A percentile compares a stretch with the other conserved stretches of the same genome.
Conservation (phyloP, 2,113 vertebrate species). For the Caloenas nicobarica region DNA sequence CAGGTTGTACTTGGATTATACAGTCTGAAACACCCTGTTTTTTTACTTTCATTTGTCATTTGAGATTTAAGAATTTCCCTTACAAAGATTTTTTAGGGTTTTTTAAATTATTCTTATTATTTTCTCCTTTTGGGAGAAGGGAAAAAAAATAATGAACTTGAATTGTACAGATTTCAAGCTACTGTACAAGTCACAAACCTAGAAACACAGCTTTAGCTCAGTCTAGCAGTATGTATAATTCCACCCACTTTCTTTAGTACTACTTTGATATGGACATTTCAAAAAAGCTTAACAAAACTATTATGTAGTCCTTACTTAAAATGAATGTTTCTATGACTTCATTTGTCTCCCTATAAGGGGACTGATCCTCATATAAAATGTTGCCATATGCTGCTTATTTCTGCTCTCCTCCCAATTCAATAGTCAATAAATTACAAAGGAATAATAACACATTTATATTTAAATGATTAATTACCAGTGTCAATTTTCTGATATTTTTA, state of each 20-base stretch:
- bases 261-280: not conserved
- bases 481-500: not conserved
- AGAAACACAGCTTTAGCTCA: not conserved
- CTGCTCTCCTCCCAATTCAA: not conserved
- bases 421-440: not conserved
- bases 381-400: not conserved
- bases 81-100: not conserved
- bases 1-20: not conserved
- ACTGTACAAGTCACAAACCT: not conserved
- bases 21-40: not conserved
- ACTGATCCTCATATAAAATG: not conserved
- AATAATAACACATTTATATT: not conserved
- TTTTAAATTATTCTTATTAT: not conserved
- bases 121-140: too few relatives aligned
- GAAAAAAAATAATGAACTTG: not conserved
- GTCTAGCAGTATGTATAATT: not conserved
- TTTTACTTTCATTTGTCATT: not conserved
- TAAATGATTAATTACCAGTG: not conserved
- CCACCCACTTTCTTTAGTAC: accelerated
- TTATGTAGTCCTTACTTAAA: not conserved
- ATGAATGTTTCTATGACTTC: not conserved
- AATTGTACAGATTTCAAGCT: not conserved
- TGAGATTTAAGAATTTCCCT: not conserved
- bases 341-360: not conserved
- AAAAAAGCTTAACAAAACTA: not conserved